Evolutionary conservation across 2,797 vertebrate species (phyloP), one percentile per base, ranked within the genome.

Genomic region (Acanthurus tractus): DNA sequence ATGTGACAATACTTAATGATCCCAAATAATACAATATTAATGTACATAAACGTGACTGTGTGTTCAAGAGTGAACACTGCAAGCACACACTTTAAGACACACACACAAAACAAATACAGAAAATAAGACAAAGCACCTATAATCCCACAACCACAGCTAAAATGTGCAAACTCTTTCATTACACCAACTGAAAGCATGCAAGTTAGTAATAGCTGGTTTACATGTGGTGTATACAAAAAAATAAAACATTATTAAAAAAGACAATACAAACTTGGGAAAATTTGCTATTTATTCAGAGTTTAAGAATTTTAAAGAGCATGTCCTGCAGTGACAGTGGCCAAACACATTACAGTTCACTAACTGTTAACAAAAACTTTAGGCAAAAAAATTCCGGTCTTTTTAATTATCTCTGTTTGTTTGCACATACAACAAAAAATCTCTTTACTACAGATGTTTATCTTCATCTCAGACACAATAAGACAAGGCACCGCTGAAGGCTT

Each of bases 391-490:
- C 4, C 7, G 3, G 61, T 38, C 23, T 61, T 63, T 59, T 54
- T 1, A 54, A 50, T 56, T 14, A 62, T 23, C 23, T 38, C 49
- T 50, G 38, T 34, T 53, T 62, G 15, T 44, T 52, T 71, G 23
- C 42, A 45, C 62, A 63, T 45, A 12, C 65, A 48, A 53, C 36
- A 45, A 40, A 81, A 67, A 65, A 68, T 66, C 42, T 68, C 69
- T 78, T 63, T 44, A 78, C 70, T 77, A 79, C 82, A 89, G 83
- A 86, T 92, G 86, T 87, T 90, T 55, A 71, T 91, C 86, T 88
- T 90, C 69, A 86, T 88, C 89, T 84, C 70, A 91, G 71, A 90
- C 73, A 85, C 86, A 87, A 85, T 80, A 70, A 83, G 84, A 83
- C 75, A 74, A 70, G 64, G 76, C 59, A 58, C 77, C 75, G 88